These are phyloP conservation scores for Maniola hyperantus DNA, from an alignment of 2,888 invertebrate genomes.

Conservation along the genomic window DNA sequence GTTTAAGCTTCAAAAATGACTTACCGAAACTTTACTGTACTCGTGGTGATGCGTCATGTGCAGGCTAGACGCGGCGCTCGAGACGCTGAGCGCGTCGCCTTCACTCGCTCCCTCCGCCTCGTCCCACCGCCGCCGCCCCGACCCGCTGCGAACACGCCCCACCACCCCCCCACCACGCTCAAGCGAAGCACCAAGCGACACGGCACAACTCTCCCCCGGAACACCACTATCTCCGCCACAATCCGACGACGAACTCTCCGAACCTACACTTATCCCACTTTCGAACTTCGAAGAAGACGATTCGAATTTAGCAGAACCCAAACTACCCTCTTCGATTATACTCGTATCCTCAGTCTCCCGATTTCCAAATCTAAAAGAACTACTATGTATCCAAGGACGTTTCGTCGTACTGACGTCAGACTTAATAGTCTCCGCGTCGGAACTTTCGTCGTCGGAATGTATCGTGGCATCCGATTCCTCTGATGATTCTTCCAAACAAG, in stretches of 20 bases:
- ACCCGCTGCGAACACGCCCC: constrained; percentile 81
- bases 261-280: constrained; percentile 70
- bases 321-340: constrained; percentile 57
- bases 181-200: constrained; percentile 69
- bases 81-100: constrained; percentile 75
- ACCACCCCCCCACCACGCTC: constrained; percentile 70
- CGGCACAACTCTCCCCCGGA: constrained; percentile 64
- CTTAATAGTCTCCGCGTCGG: constrained; percentile 73
- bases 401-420: constrained; percentile 69
- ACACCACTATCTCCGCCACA: constrained; percentile 70
- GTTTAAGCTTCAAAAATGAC: constrained; percentile 43
- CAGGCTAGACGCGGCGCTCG: constrained; percentile 75
- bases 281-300: constrained; percentile 63
- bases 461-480: constrained; percentile 70
- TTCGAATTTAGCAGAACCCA: constrained; percentile 50
- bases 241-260: constrained; percentile 68
- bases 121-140: constrained; percentile 77
- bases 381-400: constrained; percentile 75
- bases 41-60: constrained; percentile 73
- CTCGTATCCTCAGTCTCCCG: constrained; percentile 48
- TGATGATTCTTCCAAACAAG: constrained; percentile 70
- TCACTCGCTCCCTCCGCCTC: constrained; percentile 74
- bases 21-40: constrained; percentile 77
- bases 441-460: constrained; percentile 71
- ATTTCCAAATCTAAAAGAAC: constrained; percentile 70